Base-by-base conservation (phyloP, 2,888 invertebrate species). In the Diarsia dahlii region DNA sequence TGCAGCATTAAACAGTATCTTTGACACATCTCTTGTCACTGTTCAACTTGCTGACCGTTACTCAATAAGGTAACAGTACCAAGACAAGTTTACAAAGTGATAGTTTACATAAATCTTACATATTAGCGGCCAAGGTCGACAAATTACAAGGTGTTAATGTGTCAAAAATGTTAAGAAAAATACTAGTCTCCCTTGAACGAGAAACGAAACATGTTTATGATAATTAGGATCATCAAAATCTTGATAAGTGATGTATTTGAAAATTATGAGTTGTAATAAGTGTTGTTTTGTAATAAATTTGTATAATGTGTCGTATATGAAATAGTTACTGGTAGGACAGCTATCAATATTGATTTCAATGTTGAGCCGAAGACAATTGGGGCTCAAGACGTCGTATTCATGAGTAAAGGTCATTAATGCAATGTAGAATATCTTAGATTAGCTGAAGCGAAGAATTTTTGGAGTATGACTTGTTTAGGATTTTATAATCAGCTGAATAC, bases 111-210 rank as follows among this genome's bases (percentile, higher is more conserved):
- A 82, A 72, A 48, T 66, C 34, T 48, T 64, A 39, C 20, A n/a
- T 54, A 9, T 76, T 52, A 72, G 48, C 72, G 74, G 82, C 75
- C 76, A 86, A 80, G 80, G 73, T 62, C 50, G 20, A 64, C n/a
- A 9, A 62, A 78, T 63, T 80, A 82, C 56, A 58, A 76, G 56
- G 54, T 73, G 74, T 71, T 58, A 68, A 76, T 63, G 23, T 52
- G 56, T 60, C 54, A 60, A 63, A 82, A 56, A 67, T 34, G 12
- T 78, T 68, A 62, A 82, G 74, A 82, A 84, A 82, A 81, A 76
- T 70, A 86, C 78, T 46, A 56, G 84, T 81, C 82, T 71, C 74
- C 87, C 88, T 87, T 87, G 86, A 84, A 84, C 80, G 63, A 85
- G 46, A 80, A 77, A 78, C 79, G 45, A 76, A 83, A 81, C 80